phyloP scores from a whole-genome alignment of 2,113 vertebrate genomes.

The Labrus mixtus region DNA sequence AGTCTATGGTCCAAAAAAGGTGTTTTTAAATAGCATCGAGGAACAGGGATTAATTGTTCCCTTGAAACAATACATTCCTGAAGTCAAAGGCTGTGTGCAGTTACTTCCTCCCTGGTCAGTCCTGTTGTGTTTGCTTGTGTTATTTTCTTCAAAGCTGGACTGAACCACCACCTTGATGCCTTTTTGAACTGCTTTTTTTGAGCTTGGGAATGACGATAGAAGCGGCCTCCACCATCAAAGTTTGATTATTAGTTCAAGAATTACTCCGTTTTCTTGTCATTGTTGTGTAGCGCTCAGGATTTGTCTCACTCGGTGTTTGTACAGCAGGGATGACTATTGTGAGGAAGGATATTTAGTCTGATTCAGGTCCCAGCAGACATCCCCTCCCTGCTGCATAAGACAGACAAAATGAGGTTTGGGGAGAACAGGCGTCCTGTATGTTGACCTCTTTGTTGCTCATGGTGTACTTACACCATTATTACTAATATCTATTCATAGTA shows the following conservation, averaged over 20 bases:
- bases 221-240: constrained; percentile 62
- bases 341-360: constrained; percentile 84
- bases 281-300: constrained; percentile 67
- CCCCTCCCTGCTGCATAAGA: constrained; percentile 63
- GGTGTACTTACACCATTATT: background rate
- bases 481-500: constrained; percentile 6
- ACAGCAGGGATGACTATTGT: constrained; percentile 70
- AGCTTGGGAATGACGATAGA: constrained; percentile 56
- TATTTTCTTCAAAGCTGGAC: constrained; percentile 62
- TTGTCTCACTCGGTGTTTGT: constrained; percentile 70
- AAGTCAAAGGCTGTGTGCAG: constrained; percentile 59
- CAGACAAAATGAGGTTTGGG: constrained; percentile 26
- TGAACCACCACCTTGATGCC: constrained; percentile 53
- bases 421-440: constrained; percentile 40
- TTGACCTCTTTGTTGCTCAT: constrained; percentile 8
- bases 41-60: constrained; percentile 69
- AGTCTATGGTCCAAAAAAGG: background rate
- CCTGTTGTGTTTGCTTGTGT: constrained; percentile 61
- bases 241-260: constrained; percentile 80
- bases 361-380: constrained; percentile 66
- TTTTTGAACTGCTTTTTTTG: constrained; percentile 52
- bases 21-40: constrained; percentile 54
- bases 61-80: constrained; percentile 76
- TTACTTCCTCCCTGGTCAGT: constrained; percentile 51
- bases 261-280: constrained; percentile 70